Evolutionary conservation across 2,113 vertebrate genomes (phyloP).

Genomic region (Pangasianodon gigas): DNA sequence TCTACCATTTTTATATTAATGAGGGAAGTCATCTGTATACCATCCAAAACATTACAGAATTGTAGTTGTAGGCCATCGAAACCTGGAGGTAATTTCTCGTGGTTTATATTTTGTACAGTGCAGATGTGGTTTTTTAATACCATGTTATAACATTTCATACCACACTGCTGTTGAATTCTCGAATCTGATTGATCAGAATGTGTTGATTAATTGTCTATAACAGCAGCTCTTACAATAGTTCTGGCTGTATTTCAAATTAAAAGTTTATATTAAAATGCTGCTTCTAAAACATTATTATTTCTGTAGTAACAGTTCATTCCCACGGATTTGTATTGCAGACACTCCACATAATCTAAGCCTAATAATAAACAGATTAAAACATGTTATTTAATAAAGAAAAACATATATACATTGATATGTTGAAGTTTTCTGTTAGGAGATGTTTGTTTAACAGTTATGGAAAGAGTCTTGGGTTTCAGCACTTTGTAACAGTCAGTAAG

Average conservation of each 20-base stretch:
- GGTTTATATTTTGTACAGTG: not conserved
- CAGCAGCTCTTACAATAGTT: not conserved
- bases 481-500: too few species aligned
- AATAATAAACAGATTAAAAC: not conserved
- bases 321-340: not conserved
- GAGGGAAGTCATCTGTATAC: not conserved
- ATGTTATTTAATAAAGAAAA: not conserved
- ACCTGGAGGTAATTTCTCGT: not conserved
- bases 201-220: not conserved
- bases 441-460: too few species aligned
- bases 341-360: not conserved
- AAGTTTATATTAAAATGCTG: not conserved
- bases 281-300: not conserved
- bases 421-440: too few species aligned
- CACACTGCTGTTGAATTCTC: not conserved
- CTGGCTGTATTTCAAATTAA: not conserved
- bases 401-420: too few species aligned
- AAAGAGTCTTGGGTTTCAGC: too few species aligned
- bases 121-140: not conserved
- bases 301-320: not conserved
- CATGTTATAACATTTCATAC: not conserved
- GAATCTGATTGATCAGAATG: not conserved
- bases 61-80: not conserved
- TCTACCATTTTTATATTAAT: not conserved
- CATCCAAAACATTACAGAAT: not conserved